Conservation (phyloP, 2,888 invertebrate species). For the Dichetophora obliterata region DNA sequence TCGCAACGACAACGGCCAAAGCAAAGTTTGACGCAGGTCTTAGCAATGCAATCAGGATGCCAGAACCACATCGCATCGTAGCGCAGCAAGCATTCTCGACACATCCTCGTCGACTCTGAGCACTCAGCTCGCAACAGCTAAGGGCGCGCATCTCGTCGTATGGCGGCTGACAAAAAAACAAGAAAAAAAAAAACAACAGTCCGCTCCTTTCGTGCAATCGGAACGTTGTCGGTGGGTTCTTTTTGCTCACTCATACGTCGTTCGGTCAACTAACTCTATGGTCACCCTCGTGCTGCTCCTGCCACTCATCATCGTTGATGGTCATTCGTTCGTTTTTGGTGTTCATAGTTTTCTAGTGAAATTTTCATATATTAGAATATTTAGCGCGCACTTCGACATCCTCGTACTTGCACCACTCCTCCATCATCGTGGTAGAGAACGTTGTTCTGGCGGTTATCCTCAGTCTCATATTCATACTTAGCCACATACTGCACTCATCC, state of each 20-base stretch:
- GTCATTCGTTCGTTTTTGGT: constrained; percentile 43
- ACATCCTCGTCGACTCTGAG: neutral
- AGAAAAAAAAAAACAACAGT: neutral
- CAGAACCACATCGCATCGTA: constrained; percentile 12
- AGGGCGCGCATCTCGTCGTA: neutral
- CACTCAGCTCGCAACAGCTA: neutral
- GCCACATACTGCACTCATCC: constrained; percentile 42
- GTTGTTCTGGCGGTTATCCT: constrained; percentile 46
- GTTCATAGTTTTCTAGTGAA: constrained; percentile 61
- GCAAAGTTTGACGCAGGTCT: constrained; percentile 8
- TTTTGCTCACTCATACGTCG: neutral
- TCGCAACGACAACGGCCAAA: constrained; percentile 18
- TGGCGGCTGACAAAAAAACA: neutral
- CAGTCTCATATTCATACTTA: constrained; percentile 20
- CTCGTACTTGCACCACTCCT: constrained; percentile 45
- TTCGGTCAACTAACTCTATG: constrained; percentile 1
- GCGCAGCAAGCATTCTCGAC: neutral
- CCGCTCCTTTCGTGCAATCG: constrained; percentile 10
- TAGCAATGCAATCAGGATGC: constrained; percentile 6
- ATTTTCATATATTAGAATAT: constrained; percentile 64
- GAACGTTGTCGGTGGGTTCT: neutral
- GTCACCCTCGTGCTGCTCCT: constrained; percentile 18
- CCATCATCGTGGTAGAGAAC: constrained; percentile 37
- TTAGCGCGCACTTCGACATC: constrained; percentile 55
- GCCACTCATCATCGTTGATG: neutral